Conservation (phyloP, 1,140 invertebrate species). For the Brachystomella parvula region DNA sequence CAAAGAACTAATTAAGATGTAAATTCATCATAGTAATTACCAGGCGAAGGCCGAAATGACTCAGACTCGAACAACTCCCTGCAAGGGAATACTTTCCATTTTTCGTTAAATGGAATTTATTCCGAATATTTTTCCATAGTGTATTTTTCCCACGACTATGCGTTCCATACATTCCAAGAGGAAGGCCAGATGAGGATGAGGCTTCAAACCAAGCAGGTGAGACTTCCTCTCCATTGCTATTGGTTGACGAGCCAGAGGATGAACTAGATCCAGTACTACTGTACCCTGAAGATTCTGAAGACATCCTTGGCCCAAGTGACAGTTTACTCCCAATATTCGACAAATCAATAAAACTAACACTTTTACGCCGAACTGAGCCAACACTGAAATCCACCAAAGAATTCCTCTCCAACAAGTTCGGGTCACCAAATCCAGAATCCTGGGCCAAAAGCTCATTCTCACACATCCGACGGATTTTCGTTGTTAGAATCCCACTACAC, state of each 20-base stretch:
- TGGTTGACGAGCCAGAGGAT: background rate
- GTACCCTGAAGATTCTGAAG: slow-evolving; percentile 20
- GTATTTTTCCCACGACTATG: slow-evolving; percentile 29
- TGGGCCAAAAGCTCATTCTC: slow-evolving; percentile 26
- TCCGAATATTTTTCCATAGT: slow-evolving; percentile 33
- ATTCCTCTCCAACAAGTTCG: background rate
- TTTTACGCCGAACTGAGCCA: slow-evolving; percentile 25
- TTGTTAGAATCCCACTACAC: slow-evolving; percentile 9
- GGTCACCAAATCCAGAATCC: slow-evolving; percentile 7
- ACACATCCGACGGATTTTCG: slow-evolving; percentile 28
- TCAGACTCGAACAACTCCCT: slow-evolving; percentile 26
- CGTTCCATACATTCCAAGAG: background rate
- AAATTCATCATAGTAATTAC: slow-evolving; percentile 29
- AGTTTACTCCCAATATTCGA: slow-evolving; percentile 24
- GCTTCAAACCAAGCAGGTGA: slow-evolving; percentile 5
- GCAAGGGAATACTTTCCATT: slow-evolving; percentile 37
- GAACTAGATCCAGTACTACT: slow-evolving; percentile 15
- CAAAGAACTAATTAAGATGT: too few species aligned
- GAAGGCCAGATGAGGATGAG: background rate
- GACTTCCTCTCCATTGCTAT: slow-evolving; percentile 1
- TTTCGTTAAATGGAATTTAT: slow-evolving; percentile 35
- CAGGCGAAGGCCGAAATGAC: slow-evolving; percentile 33
- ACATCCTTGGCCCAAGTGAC: slow-evolving; percentile 17
- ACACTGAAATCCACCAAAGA: slow-evolving; percentile 5
- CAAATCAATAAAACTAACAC: slow-evolving; percentile 36